phyloP scores from a whole-genome alignment of 2,888 invertebrate species.

The Agonum fuliginosum region DNA sequence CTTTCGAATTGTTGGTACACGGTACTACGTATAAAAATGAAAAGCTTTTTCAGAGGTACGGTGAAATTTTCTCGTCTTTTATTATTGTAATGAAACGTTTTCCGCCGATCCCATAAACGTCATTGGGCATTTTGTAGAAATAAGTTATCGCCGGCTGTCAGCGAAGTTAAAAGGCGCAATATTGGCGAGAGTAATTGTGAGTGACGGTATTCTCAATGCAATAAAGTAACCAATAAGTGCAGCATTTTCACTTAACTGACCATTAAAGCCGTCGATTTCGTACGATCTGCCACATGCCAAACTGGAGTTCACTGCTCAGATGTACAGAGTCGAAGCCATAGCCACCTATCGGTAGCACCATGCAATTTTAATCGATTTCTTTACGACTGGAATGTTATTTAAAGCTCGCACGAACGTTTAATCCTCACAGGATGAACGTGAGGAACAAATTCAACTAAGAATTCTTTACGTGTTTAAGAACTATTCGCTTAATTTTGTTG shows the following conservation, averaged over 20 bases:
- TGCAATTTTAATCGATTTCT: conserved; percentile 57
- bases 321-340: too few species aligned
- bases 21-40: too few species aligned
- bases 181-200: conserved; percentile 20
- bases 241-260: conserved; percentile 54
- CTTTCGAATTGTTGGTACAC: too few species aligned
- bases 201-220: conserved; percentile 27
- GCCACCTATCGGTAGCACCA: conserved; percentile 22
- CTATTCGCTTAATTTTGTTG: conserved; percentile 1
- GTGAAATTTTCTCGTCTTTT: too few species aligned
- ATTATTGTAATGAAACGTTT: too few species aligned
- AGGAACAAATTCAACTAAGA: neutral
- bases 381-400: conserved; percentile 50
- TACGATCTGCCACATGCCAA: neutral
- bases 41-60: too few species aligned
- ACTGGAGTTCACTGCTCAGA: too few species aligned
- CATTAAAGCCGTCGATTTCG: conserved; percentile 47
- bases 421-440: conserved; percentile 9
- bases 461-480: conserved; percentile 17
- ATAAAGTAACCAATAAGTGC: conserved; percentile 56
- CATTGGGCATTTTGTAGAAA: neutral
- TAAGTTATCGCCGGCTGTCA: neutral
- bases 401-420: conserved; percentile 26
- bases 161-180: neutral
- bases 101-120: neutral